Percentiles rank a stretch among this genome's conserved stretches.
Evolutionary conservation across 2,888 invertebrate genomes (phyloP).

Genomic region (Chrysodeixis includens): DNA sequence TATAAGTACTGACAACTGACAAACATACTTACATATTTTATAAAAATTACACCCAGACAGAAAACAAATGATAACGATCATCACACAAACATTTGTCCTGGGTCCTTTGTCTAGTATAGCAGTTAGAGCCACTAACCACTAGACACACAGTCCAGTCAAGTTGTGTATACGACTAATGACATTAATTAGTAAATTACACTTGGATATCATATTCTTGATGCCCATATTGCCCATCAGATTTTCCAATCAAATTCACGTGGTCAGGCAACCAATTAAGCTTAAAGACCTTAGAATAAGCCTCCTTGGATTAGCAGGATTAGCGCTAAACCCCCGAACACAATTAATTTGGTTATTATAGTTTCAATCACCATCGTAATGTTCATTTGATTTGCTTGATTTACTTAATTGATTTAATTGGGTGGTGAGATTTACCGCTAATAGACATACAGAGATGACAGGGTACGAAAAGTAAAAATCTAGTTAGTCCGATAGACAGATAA

Average conservation of each 20-base stretch:
- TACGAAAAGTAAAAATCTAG: conserved; percentile 28
- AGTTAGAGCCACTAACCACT: no score
- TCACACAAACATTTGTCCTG: no score
- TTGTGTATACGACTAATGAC: no score
- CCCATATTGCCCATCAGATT: conserved; percentile 25
- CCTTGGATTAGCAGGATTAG: conserved; percentile 59
- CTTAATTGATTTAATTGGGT: conserved; percentile 58
- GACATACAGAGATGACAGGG: no score
- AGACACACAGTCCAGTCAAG: no score
- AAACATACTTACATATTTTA: no score
- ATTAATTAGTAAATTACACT: no score
- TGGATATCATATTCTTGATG: neutral
- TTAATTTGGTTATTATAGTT: conserved; percentile 79
- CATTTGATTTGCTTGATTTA: conserved; percentile 68
- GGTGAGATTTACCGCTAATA: conserved; percentile 41
- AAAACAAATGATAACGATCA: no score
- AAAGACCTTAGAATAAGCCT: conserved; percentile 56
- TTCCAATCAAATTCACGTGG: conserved; percentile 39
- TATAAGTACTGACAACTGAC: no score
- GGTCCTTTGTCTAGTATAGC: no score
- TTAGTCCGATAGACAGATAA: no score
- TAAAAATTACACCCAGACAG: no score
- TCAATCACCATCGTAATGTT: conserved; percentile 69
- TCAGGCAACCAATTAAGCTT: conserved; percentile 61
- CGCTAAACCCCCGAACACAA: conserved; percentile 70